Evolutionary conservation across 2,113 vertebrate genomes (phyloP).

Genomic region (Takifugu flavidus): DNA sequence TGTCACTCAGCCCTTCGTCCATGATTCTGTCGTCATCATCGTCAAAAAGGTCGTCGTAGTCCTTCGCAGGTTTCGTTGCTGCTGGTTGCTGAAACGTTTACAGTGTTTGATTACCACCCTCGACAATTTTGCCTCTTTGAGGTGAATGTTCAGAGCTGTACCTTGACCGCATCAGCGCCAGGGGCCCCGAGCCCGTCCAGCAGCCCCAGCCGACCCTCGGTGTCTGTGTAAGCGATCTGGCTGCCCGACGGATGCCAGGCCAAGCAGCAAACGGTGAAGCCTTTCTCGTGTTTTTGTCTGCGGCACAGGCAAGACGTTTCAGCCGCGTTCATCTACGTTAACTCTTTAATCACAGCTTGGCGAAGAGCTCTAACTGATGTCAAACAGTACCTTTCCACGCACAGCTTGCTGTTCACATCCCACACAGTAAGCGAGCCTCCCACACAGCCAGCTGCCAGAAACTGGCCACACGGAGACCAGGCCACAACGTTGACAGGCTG

Average conservation of each 20-base stretch:
- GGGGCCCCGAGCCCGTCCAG: conserved; percentile 77
- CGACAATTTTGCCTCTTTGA: not conserved
- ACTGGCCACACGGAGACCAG: conserved; percentile 90
- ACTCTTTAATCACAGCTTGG: not conserved
- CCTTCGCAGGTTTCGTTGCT: conserved; percentile 45
- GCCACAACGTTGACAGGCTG: conserved; percentile 86
- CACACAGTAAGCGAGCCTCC: conserved; percentile 84
- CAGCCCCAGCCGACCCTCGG: conserved; percentile 88
- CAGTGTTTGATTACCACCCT: not conserved
- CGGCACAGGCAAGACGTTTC: conserved; percentile 17
- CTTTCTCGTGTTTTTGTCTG: conserved; percentile 93
- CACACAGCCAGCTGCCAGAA: conserved; percentile 84
- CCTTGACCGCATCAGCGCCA: conserved; percentile 22
- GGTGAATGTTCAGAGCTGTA: not conserved
- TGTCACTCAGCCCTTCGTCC: conserved; percentile 74
- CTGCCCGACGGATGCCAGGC: conserved; percentile 85
- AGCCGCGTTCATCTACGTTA: not conserved
- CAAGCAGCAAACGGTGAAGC: conserved; percentile 84
- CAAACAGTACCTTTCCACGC: conserved; percentile 83
- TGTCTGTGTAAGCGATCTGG: conserved; percentile 89
- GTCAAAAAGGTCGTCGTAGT: conserved; percentile 87
- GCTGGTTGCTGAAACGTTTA: conserved; percentile 21
- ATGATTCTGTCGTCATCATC: conserved; percentile 79
- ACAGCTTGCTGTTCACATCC: conserved; percentile 81
- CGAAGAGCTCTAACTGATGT: not conserved